A percentile compares a stretch with the other conserved stretches of the same genome.
Conservation (phyloP, 2,113 vertebrate species). For the Colistium nudipinnis region DNA sequence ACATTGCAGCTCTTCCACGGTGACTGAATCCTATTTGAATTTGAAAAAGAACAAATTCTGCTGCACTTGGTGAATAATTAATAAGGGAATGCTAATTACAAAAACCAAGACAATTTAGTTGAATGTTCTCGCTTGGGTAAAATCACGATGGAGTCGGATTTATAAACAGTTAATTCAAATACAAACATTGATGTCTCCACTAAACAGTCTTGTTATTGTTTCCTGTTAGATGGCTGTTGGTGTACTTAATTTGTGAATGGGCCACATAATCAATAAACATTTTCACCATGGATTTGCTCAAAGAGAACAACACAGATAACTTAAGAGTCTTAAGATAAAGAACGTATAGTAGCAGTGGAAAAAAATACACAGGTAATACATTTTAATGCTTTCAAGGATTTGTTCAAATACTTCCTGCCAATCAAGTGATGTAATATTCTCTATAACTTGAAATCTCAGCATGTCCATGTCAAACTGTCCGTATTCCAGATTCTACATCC, state of each 20-base stretch:
- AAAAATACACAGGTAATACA: background rate
- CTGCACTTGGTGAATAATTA: slow-evolving; percentile 58
- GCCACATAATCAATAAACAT: background rate
- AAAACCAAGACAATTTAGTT: slow-evolving; percentile 48
- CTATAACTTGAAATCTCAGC: background rate
- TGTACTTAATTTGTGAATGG: background rate
- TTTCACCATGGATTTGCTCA: background rate
- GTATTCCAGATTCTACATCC: slow-evolving; percentile 21
- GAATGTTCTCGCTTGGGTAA: slow-evolving; percentile 48
- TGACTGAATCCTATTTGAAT: slow-evolving; percentile 60
- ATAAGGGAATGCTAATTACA: slow-evolving; percentile 61
- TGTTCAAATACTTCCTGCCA: slow-evolving; percentile 13
- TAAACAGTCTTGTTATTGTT: slow-evolving; percentile 8
- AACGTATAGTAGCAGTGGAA: too few relatives aligned
- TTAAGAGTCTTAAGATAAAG: background rate
- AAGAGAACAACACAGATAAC: background rate
- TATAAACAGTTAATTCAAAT: slow-evolving; percentile 10
- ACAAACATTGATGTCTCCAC: slow-evolving; percentile 11
- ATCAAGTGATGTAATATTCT: slow-evolving; percentile 12
- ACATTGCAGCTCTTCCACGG: slow-evolving; percentile 43
- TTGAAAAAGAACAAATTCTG: slow-evolving; percentile 56
- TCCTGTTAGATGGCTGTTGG: slow-evolving; percentile 4
- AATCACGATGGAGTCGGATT: slow-evolving; percentile 16
- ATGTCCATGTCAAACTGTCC: background rate
- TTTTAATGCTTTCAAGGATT: slow-evolving; percentile 10